Evolutionary conservation across 2,888 invertebrate species (phyloP).

Genomic region (Parochlus steinenii): DNA sequence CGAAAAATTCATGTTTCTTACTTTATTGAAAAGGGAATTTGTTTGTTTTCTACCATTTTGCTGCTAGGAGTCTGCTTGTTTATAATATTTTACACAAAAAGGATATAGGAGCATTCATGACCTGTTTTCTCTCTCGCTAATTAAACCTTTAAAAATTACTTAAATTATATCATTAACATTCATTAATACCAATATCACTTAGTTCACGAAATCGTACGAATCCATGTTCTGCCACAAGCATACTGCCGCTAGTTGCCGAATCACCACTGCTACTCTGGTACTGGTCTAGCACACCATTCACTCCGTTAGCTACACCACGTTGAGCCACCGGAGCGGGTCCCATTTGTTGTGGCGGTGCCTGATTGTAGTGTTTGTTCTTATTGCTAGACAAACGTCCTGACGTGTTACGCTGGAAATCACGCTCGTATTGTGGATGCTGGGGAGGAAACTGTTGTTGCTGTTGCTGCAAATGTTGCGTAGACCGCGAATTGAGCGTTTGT

Average conservation of each 20-base stretch:
- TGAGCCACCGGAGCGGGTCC: slow-evolving; percentile 32
- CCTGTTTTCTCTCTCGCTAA: too few relatives aligned
- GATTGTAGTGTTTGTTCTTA: slow-evolving; percentile 33
- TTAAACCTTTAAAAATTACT: too few relatives aligned
- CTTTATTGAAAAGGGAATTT: too few relatives aligned
- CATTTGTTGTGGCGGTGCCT: slow-evolving; percentile 35
- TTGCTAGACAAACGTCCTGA: slow-evolving; percentile 12
- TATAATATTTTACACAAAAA: too few relatives aligned
- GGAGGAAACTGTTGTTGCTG: slow-evolving; percentile 7
- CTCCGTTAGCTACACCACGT: slow-evolving; percentile 26
- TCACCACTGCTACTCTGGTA: slow-evolving; percentile 35
- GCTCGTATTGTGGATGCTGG: slow-evolving; percentile 11
- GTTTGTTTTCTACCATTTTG: too few relatives aligned
- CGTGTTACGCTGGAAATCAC: slow-evolving; percentile 10
- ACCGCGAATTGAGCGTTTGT: slow-evolving; percentile 18
- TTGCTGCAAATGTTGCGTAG: slow-evolving; percentile 11
- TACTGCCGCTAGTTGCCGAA: slow-evolving; percentile 42
- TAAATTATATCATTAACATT: slow-evolving; percentile 13
- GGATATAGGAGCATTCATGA: too few relatives aligned
- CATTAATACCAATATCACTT: slow-evolving; percentile 32
- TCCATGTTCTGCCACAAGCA: slow-evolving; percentile 82
- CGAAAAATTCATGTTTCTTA: too few relatives aligned
- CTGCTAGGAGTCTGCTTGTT: too few relatives aligned
- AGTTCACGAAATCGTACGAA: slow-evolving; percentile 70
- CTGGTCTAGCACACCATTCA: slow-evolving; percentile 19